Evolutionary conservation across 2,113 vertebrate genomes (phyloP), one percentile per base, ranked within the genome.

Genomic region (Mirza zaza): DNA sequence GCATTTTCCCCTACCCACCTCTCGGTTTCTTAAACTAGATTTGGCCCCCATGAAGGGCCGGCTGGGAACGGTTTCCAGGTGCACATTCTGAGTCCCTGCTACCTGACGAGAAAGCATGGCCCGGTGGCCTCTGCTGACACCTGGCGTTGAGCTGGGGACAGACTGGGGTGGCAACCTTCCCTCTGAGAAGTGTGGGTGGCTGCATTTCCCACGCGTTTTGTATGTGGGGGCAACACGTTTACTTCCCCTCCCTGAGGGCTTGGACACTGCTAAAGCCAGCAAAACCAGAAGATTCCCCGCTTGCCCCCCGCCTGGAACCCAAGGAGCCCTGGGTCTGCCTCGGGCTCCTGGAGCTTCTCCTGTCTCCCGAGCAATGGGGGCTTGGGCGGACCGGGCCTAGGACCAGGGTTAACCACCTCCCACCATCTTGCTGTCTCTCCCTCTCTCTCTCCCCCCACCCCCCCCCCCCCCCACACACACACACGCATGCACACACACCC

Each of bases 11-110:
- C 39, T 17, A 14, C n/a, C 2, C 39, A 1, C 57, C 73, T 73
- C 65, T n/a, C 32, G 27, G 5, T 25, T 23, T 92, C 39, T 75
- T 42, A 13, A 4, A 42, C 2, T 2, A 1, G 34, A 29, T 57
- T 39, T 12, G 0, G 34, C 29, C 25, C 11, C 27, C 15, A 0
- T 1, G 34, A 52, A 52, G n/a, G n/a, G 65, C 0, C 11, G 3
- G 0, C 1, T 20, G 76, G 67, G 42, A 87, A 61, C 4, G 1
- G 1, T n/a, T 79, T 63, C 29, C 36, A 12, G 65, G 42, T 11
- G 20, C 5, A 39, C 8, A 5, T 34, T 59, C n/a, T 4, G 14
- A 34, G 21, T 45, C 27, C n/a, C 14, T 45, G 1, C 1, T n/a
- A 21, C 55, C 92, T 34, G 42, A 34, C 0, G 3, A 27, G 15